Conservation (phyloP, 2,797 vertebrate genomes). For the Numenius phaeopus region DNA sequence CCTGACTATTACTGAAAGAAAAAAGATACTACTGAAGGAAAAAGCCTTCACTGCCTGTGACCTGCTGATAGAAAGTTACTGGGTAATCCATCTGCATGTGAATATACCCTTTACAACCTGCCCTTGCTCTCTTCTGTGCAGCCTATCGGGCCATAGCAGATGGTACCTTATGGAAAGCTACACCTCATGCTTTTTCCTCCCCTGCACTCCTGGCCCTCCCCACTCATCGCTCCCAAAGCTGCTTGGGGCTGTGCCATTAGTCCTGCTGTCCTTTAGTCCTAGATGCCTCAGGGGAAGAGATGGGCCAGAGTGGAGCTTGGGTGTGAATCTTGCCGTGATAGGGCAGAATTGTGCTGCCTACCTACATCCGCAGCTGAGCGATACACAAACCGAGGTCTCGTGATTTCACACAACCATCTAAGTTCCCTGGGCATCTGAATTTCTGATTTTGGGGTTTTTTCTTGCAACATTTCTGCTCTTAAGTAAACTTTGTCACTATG, state of each 20-base stretch:
- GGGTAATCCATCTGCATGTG: not conserved
- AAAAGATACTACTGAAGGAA: not conserved
- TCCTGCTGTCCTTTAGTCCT: not conserved
- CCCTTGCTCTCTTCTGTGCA: not conserved
- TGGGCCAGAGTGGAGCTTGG: not conserved
- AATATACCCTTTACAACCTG: not conserved
- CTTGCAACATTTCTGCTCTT: not conserved
- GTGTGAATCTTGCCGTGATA: not conserved
- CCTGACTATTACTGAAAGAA: not conserved
- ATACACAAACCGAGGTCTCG: accelerated
- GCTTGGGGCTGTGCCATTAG: not conserved
- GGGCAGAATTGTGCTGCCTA: not conserved
- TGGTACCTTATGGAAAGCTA: not conserved
- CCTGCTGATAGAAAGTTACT: not conserved
- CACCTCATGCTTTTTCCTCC: not conserved
- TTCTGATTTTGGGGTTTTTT: not conserved
- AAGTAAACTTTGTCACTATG: not conserved
- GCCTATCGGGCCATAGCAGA: accelerated
- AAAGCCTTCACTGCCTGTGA: not conserved
- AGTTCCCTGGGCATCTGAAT: not conserved
- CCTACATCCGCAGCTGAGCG: not conserved
- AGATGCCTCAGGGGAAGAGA: not conserved
- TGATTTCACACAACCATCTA: not conserved
- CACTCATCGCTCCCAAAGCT: accelerated
- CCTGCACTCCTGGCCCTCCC: too few relatives aligned